A percentile compares a stretch with the other conserved stretches of the same genome.
Conservation (phyloP, 2,888 invertebrate species). For the Dynastes maya region DNA sequence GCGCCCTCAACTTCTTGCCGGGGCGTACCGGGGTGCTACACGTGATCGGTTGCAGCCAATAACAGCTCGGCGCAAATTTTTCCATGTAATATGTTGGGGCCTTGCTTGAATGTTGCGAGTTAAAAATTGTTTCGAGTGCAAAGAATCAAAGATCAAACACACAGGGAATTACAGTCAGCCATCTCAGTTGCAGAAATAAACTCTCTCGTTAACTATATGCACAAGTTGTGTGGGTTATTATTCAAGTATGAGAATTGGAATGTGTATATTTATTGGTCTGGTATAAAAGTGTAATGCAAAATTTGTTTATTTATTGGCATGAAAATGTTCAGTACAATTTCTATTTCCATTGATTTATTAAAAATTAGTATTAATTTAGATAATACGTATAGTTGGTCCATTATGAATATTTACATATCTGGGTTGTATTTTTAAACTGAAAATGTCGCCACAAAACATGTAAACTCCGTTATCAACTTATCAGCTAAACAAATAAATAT, state of each 20-base stretch:
- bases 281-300: background rate
- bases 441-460: background rate
- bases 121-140: constrained; percentile 45
- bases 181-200: constrained; percentile 1
- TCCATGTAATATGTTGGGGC: too few species aligned
- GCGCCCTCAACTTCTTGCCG: too few species aligned
- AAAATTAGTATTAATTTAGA: too few species aligned
- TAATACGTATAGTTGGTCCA: too few species aligned
- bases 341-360: too few species aligned
- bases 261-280: background rate
- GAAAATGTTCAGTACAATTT: too few species aligned
- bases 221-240: constrained; percentile 20
- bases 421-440: too few species aligned
- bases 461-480: background rate
- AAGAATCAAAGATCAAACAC: constrained; percentile 39
- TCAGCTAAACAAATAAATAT: background rate
- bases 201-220: background rate
- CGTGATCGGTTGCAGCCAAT: background rate
- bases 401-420: too few species aligned
- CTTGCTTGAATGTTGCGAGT: constrained; percentile 23
- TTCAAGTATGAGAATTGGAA: background rate
- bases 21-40: too few species aligned
- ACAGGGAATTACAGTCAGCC: constrained; percentile 17
- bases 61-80: background rate
- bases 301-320: too few species aligned